phyloP scores from a whole-genome alignment of 2,797 vertebrate species.

The Clarias pachynema region DNA sequence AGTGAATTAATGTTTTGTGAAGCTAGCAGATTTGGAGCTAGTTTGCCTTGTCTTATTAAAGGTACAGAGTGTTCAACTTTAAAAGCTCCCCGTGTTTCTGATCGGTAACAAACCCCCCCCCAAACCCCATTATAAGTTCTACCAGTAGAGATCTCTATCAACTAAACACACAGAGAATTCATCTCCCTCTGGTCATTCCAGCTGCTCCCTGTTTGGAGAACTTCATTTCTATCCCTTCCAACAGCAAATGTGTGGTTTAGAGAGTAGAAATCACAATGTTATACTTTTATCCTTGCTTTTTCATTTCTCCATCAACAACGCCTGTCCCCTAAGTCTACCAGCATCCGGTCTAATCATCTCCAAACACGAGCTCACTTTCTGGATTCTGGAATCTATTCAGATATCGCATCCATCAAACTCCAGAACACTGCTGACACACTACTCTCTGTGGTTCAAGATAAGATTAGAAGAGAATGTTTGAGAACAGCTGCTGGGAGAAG shows the following conservation, averaged over 20 bases:
- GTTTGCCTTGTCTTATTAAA: constrained; percentile 31
- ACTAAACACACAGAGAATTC: constrained; percentile 56
- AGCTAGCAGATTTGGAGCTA: constrained; percentile 2
- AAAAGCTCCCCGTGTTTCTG: constrained; percentile 42
- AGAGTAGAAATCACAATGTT: constrained; percentile 54
- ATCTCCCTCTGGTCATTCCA: constrained; percentile 50
- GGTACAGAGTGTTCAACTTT: constrained; percentile 26
- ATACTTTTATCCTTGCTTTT: constrained; percentile 65
- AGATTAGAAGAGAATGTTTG: constrained; percentile 9
- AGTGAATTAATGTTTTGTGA: constrained; percentile 7
- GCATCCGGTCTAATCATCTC: constrained; percentile 71
- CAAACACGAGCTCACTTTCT: constrained; percentile 50
- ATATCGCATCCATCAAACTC: constrained; percentile 57
- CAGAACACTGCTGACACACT: constrained; percentile 34
- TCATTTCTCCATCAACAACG: background rate
- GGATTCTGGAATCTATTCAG: constrained; percentile 32
- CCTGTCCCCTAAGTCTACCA: constrained; percentile 47
- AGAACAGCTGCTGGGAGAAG: background rate
- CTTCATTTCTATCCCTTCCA: constrained; percentile 53
- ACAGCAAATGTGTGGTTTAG: constrained; percentile 59
- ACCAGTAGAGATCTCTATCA: constrained; percentile 54
- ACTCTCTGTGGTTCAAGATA: constrained; percentile 26
- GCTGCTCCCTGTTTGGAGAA: constrained; percentile 53
- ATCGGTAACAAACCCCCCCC: constrained; percentile 47
- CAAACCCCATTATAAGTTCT: constrained; percentile 58